Conservation (phyloP, 35 echinoderm and acorn worm species). For the Diadema setosum region DNA sequence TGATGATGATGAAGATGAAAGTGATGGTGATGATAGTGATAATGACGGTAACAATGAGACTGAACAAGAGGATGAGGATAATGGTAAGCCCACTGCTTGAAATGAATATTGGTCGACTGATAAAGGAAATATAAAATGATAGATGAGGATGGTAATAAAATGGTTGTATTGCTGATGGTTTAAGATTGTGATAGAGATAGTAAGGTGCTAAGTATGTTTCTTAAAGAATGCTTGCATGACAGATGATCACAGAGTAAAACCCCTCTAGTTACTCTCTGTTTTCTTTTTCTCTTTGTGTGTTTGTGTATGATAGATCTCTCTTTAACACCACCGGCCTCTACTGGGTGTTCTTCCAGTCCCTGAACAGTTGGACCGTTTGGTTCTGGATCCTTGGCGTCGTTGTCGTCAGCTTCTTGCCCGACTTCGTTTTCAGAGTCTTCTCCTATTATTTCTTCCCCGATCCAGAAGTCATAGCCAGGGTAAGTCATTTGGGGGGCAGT, state of each 20-base stretch:
- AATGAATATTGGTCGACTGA: no score
- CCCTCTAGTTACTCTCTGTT: neutral
- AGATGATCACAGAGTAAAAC: no score
- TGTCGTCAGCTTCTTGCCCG: constrained; percentile 72
- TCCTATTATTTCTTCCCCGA: constrained; percentile 45
- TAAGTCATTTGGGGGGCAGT: neutral
- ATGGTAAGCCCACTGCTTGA: no score
- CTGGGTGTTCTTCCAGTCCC: constrained; percentile 73
- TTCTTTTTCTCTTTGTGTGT: neutral
- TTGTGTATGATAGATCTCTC: constrained; percentile 34
- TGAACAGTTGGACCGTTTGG: constrained; percentile 73
- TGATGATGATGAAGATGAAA: neutral
- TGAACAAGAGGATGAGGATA: no score
- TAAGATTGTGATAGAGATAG: no score
- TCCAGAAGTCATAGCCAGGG: neutral
- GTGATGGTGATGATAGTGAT: neutral
- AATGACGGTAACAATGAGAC: no score
- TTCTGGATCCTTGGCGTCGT: constrained; percentile 61
- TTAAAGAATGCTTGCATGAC: no score
- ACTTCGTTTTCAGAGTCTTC: constrained; percentile 75
- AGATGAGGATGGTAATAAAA: no score
- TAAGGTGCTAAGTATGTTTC: no score
- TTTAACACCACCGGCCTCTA: constrained; percentile 53
- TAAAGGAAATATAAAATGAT: no score
- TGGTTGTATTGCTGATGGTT: no score